Evolutionary conservation across 2,888 invertebrate genomes (phyloP).

Genomic region (Bedellia somnulentella): DNA sequence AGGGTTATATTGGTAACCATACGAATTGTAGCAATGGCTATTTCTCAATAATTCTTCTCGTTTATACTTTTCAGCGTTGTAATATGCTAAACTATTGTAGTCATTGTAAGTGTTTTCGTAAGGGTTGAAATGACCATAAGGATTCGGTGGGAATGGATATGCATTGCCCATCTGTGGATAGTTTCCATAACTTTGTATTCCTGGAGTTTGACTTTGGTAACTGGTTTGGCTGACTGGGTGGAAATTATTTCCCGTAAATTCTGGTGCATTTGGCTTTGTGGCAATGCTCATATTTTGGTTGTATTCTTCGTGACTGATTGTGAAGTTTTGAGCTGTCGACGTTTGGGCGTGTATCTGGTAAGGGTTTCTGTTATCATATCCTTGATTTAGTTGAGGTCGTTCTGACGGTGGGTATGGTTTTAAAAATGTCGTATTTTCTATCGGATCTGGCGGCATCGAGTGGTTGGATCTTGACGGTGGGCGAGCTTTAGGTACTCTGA

Average conservation of each 20-base stretch:
- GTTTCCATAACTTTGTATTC: constrained; percentile 44
- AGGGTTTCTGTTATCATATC: constrained; percentile 45
- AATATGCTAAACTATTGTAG: constrained; percentile 53
- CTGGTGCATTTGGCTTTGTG: constrained; percentile 26
- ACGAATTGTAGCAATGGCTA: constrained; percentile 55
- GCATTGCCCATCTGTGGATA: constrained; percentile 49
- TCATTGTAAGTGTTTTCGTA: constrained; percentile 56
- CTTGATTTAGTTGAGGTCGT: constrained; percentile 34
- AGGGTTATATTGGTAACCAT: constrained; percentile 61
- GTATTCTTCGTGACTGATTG: constrained; percentile 41
- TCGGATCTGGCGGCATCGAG: constrained; percentile 44
- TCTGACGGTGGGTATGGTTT: constrained; percentile 66
- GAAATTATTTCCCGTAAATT: constrained; percentile 42
- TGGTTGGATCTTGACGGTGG: constrained; percentile 64
- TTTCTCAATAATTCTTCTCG: constrained; percentile 52
- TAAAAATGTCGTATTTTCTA: constrained; percentile 60
- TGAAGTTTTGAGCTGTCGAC: constrained; percentile 27
- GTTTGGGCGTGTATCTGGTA: constrained; percentile 34
- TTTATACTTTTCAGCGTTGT: constrained; percentile 57
- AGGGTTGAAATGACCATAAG: constrained; percentile 53
- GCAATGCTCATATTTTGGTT: constrained; percentile 23
- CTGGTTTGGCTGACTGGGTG: constrained; percentile 37
- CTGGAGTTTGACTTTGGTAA: constrained; percentile 33
- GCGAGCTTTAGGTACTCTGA: constrained; percentile 66
- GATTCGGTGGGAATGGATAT: constrained; percentile 43